Evolutionary conservation across 1,140 invertebrate genomes (phyloP).

Genomic region (Brachionus rotundiformis): DNA sequence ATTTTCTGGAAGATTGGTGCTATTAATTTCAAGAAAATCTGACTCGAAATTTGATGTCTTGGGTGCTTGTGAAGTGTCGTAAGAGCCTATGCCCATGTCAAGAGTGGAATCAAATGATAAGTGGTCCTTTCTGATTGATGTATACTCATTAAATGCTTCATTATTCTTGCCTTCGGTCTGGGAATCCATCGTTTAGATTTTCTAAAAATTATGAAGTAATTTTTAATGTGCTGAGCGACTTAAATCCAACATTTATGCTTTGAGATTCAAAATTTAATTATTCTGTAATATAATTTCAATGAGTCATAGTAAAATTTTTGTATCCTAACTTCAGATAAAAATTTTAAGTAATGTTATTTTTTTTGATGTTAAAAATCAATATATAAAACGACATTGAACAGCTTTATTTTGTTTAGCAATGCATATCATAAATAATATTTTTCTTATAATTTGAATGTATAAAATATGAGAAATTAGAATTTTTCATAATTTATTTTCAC

Average conservation of each 20-base stretch:
- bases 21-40: conserved; percentile 20
- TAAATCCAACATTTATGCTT: neutral
- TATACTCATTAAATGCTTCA: neutral
- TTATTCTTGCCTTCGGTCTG: neutral
- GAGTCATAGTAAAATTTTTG: neutral
- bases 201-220: neutral
- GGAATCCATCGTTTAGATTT: neutral
- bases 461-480: neutral
- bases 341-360: too few species aligned
- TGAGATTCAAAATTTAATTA: neutral
- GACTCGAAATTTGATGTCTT: neutral
- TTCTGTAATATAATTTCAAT: neutral
- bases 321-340: neutral
- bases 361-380: too few species aligned
- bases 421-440: too few species aligned
- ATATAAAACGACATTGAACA: too few species aligned
- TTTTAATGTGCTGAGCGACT: too few species aligned
- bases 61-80: neutral
- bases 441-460: neutral
- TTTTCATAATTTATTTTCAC: neutral
- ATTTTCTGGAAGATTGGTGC: neutral
- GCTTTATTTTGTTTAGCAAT: too few species aligned
- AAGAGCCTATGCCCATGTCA: neutral
- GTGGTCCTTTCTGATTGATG: conserved; percentile 20
- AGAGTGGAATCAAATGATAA: conserved; percentile 6